Conservation (phyloP, 2,113 vertebrate species). For the Cricetomys ansorgei region DNA sequence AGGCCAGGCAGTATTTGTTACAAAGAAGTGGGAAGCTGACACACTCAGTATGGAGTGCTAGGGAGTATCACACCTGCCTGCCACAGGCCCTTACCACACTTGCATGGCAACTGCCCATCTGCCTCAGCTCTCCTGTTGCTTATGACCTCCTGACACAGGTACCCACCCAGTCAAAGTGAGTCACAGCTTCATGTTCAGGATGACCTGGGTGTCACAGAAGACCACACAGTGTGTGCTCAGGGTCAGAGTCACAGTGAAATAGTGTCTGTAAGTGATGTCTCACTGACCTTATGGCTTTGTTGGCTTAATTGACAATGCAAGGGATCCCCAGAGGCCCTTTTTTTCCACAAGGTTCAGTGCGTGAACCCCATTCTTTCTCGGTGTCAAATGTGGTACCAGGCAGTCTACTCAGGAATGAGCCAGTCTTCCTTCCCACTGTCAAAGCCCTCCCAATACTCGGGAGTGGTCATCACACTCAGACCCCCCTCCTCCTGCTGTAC, state of each 20-base stretch:
- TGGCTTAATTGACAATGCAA: neutral
- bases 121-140: neutral
- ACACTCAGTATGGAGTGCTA: no score
- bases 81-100: rapidly evolving
- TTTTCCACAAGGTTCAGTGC: rapidly evolving
- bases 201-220: neutral
- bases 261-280: neutral
- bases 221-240: rapidly evolving
- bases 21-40: neutral
- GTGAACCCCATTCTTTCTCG: rapidly evolving
- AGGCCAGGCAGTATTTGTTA: neutral
- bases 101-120: rapidly evolving
- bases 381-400: neutral
- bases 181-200: neutral
- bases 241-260: neutral
- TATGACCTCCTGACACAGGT: neutral
- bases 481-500: neutral
- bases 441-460: no score
- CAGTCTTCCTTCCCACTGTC: neutral
- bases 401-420: no score
- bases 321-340: neutral
- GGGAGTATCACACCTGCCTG: rapidly evolving
- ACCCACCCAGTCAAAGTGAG: neutral
- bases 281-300: no score
- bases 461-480: no score